Evolutionary conservation across 53 echinoderm and acorn worm genomes (phyloP), one percentile per base, ranked within the genome.

Genomic region (Hippasteria phrygiana): DNA sequence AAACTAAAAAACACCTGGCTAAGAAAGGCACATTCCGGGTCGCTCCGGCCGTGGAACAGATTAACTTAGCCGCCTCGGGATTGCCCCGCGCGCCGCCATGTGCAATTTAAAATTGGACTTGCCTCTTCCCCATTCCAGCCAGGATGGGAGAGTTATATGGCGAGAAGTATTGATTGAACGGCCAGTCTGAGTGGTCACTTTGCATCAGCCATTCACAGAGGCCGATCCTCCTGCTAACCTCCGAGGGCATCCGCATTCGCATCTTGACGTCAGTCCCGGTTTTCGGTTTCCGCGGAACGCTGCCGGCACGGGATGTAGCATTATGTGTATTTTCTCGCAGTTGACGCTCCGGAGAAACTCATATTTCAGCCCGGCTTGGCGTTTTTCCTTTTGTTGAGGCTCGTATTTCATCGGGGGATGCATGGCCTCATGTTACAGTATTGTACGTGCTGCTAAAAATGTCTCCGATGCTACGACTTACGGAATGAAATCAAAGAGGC

Each of bases 221-320:
- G 4, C 43, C 20, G 64, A 42, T 42, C 34, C 82, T 64, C 35
- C 32, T 9, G 32, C 16, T 31, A 31, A 46, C 82, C 82, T 66
- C 66, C 18, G 46, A 40, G 82, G 73, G 46, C 64, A 43, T 43
- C 46, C 29, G 33, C 43, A 36, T 73, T 62, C 48, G 35, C 50
- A 32, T 82, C 66, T 43, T 82, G 82, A 82, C 82, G 82, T 82
- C 82, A 82, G 82, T 18, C 45, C 46, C 27, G 82, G 82, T 82
- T 64, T 82, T 82, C 8, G 35, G 82, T 82, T 82, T 82, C 82
- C 16, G 43, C 17, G 43, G 47, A 82, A 43, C 14, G 64, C 82
- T 46, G 46, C 31, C 65, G 32, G 82, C 63, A 82, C 43, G 65
- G 82, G 82, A 82, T 82, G 82, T 82, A 82, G 66, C 78, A 78